Conservation (phyloP, 2,113 vertebrate genomes). For the Gallinago jamesoni region DNA sequence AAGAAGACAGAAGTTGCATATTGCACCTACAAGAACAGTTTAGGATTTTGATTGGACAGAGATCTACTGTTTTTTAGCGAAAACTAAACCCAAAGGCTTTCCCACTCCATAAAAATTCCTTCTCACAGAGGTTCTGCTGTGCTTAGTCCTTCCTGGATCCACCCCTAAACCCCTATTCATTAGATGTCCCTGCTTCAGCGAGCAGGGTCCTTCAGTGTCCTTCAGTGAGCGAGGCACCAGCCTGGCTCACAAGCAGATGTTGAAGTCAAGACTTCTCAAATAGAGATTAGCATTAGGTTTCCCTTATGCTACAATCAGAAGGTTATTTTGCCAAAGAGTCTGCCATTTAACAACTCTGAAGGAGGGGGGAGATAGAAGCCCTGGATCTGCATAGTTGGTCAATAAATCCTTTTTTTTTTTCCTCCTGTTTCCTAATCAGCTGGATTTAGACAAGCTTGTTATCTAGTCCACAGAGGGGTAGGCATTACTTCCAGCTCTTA, state of each 20-base stretch:
- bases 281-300: neutral
- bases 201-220: no score
- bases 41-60: neutral
- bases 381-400: neutral
- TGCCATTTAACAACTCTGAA: neutral
- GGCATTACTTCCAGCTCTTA: neutral
- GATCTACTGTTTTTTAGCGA: neutral
- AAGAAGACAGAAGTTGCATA: neutral
- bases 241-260: neutral
- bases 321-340: neutral
- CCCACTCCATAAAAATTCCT: neutral
- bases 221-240: neutral
- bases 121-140: neutral
- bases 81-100: neutral
- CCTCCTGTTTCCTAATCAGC: neutral
- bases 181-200: neutral
- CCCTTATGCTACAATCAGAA: neutral
- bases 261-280: neutral
- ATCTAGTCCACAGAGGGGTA: neutral
- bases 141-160: neutral
- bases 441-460: conserved; percentile 22
- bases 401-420: neutral
- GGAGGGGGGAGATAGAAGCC: neutral
- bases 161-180: neutral
- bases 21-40: neutral